Evolutionary conservation across 1,140 invertebrate species (phyloP).

Genomic region (Macrocentrus cingulum): DNA sequence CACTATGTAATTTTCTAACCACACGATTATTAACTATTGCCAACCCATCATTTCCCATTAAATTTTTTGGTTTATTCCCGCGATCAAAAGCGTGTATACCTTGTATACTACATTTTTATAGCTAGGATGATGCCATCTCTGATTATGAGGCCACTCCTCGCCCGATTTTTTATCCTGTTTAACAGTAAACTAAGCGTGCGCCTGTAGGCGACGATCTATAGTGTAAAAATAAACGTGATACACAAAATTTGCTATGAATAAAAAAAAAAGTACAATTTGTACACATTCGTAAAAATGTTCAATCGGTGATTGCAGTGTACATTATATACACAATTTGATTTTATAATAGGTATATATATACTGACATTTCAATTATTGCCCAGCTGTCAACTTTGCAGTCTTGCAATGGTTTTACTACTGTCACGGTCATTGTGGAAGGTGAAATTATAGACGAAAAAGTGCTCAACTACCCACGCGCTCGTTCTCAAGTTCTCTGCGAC

Average conservation of each 20-base stretch:
- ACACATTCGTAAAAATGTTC: background rate
- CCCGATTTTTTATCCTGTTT: constrained; percentile 8
- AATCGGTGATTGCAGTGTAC: background rate
- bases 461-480: background rate
- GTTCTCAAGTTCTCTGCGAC: constrained; percentile 11
- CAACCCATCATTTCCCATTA: too few species aligned
- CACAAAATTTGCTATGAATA: background rate
- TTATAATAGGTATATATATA: too few species aligned
- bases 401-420: too few species aligned
- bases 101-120: background rate
- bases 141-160: constrained; percentile 12
- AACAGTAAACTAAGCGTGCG: constrained; percentile 13
- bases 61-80: background rate
- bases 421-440: too few species aligned
- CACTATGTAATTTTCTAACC: too few species aligned
- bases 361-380: too few species aligned
- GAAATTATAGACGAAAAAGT: background rate
- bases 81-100: constrained; percentile 4
- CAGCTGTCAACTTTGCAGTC: too few species aligned
- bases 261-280: too few species aligned
- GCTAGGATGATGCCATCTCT: constrained; percentile 6
- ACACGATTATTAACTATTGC: too few species aligned
- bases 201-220: too few species aligned
- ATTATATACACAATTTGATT: too few species aligned
- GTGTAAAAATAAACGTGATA: too few species aligned